Percentiles rank a stretch among this genome's conserved stretches.
Conservation (phyloP, 1,140 invertebrate species). For the Cydia strobilella region DNA sequence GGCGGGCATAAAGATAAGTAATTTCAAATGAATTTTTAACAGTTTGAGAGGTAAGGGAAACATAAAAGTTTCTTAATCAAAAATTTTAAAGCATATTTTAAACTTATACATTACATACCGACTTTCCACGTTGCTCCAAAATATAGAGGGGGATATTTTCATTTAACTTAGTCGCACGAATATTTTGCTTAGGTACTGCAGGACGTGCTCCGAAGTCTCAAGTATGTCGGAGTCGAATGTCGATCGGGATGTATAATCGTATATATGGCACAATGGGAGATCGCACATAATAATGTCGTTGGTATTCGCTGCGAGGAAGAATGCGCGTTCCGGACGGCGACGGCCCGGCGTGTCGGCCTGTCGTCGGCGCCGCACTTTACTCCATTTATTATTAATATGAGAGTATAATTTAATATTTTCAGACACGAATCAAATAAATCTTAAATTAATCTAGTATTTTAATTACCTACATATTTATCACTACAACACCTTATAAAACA, state of each 20-base stretch:
- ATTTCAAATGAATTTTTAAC: no score
- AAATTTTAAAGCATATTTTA: background rate
- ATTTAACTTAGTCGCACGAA: slow-evolving; percentile 32
- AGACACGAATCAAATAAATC: no score
- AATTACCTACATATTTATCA: no score
- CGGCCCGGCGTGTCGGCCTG: slow-evolving; percentile 18
- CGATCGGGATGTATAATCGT: slow-evolving; percentile 24
- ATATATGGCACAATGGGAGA: slow-evolving; percentile 25
- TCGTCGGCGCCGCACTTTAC: slow-evolving; percentile 2
- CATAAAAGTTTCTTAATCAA: no score
- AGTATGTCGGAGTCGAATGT: slow-evolving; percentile 17
- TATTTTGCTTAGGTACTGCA: slow-evolving; percentile 26
- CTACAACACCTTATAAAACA: no score
- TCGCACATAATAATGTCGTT: slow-evolving; percentile 32
- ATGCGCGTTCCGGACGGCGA: slow-evolving; percentile 20
- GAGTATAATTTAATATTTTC: background rate
- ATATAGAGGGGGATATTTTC: slow-evolving; percentile 6
- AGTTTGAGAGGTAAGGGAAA: no score
- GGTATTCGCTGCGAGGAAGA: slow-evolving; percentile 26
- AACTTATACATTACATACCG: background rate
- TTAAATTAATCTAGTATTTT: no score
- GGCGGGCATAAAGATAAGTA: no score
- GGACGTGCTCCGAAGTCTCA: slow-evolving; percentile 24
- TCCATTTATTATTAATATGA: background rate
- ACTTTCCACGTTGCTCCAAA: background rate